Conservation (phyloP, 2,888 invertebrate species). For the Lithophane leautieri region DNA sequence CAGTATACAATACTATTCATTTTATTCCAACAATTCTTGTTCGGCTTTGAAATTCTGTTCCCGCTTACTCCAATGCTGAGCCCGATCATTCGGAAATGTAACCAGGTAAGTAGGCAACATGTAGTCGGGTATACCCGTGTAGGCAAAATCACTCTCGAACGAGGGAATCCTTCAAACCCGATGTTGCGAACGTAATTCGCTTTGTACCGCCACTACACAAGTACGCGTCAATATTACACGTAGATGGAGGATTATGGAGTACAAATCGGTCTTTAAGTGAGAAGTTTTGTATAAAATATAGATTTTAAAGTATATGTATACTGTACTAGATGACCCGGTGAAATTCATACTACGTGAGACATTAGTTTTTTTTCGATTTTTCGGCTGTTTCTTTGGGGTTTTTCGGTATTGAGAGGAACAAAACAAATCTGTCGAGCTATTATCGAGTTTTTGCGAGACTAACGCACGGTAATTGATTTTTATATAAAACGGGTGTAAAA, state of each 20-base stretch:
- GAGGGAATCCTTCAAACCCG: conserved; percentile 55
- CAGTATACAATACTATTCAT: background rate
- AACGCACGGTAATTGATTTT: too few species aligned
- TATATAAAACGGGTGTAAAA: too few species aligned
- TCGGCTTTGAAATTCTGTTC: conserved; percentile 1
- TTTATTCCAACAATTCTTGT: conserved; percentile 14
- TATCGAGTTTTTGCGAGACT: too few species aligned
- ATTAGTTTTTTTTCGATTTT: too few species aligned
- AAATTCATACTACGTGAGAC: too few species aligned
- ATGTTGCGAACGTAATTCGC: conserved; percentile 62
- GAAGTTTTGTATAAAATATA: conserved; percentile 1
- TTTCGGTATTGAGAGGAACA: too few species aligned
- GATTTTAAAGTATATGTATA: too few species aligned
- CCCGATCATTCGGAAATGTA: conserved; percentile 62
- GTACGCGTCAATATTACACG: conserved; percentile 47
- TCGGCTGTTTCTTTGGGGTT: too few species aligned
- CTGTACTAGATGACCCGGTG: too few species aligned
- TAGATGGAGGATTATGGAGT: conserved; percentile 37
- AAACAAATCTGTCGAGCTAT: too few species aligned
- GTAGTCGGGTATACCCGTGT: conserved; percentile 34
- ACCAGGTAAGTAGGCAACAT: conserved; percentile 35
- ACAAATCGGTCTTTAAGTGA: background rate
- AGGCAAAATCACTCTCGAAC: conserved; percentile 48
- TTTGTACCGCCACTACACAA: conserved; percentile 56
- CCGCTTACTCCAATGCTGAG: conserved; percentile 14